Evolutionary conservation across 92 coral and sea anemone genomes (phyloP).

Genomic region (Muricea muricata): DNA sequence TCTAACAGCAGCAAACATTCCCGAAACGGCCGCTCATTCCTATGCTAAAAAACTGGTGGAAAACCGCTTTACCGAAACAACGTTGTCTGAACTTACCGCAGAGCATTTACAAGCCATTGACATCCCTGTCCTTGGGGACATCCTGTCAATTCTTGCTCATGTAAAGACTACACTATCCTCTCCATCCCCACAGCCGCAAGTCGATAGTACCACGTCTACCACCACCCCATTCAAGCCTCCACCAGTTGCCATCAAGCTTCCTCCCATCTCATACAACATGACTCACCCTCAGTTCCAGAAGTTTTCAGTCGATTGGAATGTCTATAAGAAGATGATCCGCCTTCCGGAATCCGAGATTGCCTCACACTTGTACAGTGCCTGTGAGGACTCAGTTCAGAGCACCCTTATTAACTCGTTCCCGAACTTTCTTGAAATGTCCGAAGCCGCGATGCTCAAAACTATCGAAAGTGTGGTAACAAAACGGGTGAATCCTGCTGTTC

Average conservation of each 20-base stretch:
- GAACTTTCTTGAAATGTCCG: neutral
- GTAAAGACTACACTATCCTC: neutral
- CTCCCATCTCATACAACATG: neutral
- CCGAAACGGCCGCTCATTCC: neutral
- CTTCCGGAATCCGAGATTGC: neutral
- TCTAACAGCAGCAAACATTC: neutral
- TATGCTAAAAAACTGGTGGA: neutral
- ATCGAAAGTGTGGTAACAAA: neutral
- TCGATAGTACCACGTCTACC: neutral
- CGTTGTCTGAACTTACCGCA: neutral
- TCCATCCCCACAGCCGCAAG: neutral
- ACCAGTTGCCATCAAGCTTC: constrained; percentile 26
- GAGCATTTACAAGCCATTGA: neutral
- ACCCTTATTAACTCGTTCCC: constrained; percentile 1
- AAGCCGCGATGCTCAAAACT: neutral
- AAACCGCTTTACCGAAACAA: neutral
- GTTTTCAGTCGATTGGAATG: neutral
- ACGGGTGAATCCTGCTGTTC: neutral
- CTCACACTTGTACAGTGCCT: constrained; percentile 2
- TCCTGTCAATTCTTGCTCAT: neutral
- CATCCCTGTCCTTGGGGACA: neutral
- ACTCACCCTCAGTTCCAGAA: constrained; percentile 9
- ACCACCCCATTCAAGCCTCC: neutral
- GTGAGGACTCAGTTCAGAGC: constrained; percentile 10
- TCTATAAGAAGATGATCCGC: neutral